A percentile compares a stretch with the other conserved stretches of the same genome.
These are phyloP conservation scores for Cyprinella venusta DNA, from an alignment of 2,797 vertebrate species.

Conservation along the genomic window DNA sequence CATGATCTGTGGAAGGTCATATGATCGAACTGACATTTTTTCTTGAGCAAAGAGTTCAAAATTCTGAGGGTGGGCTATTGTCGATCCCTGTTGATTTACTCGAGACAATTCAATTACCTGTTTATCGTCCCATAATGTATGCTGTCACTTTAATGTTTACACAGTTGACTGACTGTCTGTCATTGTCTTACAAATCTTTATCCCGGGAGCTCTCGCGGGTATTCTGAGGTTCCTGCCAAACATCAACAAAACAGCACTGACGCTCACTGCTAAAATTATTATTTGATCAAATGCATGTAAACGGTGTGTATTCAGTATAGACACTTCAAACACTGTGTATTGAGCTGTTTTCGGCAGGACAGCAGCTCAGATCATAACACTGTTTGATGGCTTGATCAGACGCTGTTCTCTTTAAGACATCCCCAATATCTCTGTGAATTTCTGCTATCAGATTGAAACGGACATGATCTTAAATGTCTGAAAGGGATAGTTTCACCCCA, in stretches of 20 bases:
- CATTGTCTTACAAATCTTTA: constrained; percentile 44
- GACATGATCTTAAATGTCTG: background rate
- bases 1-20: background rate
- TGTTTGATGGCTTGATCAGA: constrained; percentile 3
- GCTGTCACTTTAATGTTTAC: constrained; percentile 54
- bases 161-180: constrained; percentile 50
- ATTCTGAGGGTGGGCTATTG: background rate
- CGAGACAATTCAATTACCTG: constrained; percentile 56
- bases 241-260: background rate
- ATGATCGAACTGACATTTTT: background rate
- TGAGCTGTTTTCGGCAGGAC: background rate
- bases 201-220: constrained; percentile 8
- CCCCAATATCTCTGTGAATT: background rate
- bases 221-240: constrained; percentile 31
- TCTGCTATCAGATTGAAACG: background rate
- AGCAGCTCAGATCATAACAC: background rate
- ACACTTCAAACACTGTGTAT: background rate
- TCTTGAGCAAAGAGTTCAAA: constrained; percentile 13
- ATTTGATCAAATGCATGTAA: constrained; percentile 3
- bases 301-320: background rate
- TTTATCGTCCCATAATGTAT: constrained; percentile 52
- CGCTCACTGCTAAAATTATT: background rate
- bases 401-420: background rate
- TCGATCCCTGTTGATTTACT: constrained; percentile 49
- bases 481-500: background rate